Percentiles rank a stretch among this genome's conserved stretches.
Evolutionary conservation across 2,113 vertebrate species (phyloP).

Genomic region (Myiagra hebetior): DNA sequence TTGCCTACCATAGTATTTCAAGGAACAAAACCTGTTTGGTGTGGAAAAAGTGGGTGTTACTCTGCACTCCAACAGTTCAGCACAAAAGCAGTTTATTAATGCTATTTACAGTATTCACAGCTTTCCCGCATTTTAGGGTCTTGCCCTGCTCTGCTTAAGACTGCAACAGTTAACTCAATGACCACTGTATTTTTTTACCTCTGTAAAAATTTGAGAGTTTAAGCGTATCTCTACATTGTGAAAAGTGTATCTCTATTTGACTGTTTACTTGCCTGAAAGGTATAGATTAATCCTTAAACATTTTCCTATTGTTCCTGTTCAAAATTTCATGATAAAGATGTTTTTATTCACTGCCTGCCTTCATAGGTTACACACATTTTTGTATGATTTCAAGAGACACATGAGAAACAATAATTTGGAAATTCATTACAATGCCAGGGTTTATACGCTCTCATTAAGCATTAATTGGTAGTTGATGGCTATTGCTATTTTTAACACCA

Average conservation of each 20-base stretch:
- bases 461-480: conserved; percentile 87
- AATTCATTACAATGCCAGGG: conserved; percentile 83
- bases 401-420: conserved; percentile 77
- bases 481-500: conserved; percentile 85
- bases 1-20: not conserved
- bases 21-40: not conserved
- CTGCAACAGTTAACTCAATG: not conserved
- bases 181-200: not conserved
- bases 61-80: not conserved
- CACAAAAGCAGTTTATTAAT: not conserved
- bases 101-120: not conserved
- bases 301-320: not conserved
- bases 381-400: conserved; percentile 66
- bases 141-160: not conserved
- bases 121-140: not conserved
- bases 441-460: conserved; percentile 85
- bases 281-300: not conserved
- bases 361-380: conserved; percentile 56
- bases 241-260: not conserved
- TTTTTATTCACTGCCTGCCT: conserved; percentile 50
- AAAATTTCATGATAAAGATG: not conserved
- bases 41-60: not conserved
- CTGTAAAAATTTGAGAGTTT: not conserved
- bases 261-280: not conserved
- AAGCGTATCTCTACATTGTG: not conserved